Base-by-base conservation (phyloP, 2,113 vertebrate genomes). In the Scolopax mira region DNA sequence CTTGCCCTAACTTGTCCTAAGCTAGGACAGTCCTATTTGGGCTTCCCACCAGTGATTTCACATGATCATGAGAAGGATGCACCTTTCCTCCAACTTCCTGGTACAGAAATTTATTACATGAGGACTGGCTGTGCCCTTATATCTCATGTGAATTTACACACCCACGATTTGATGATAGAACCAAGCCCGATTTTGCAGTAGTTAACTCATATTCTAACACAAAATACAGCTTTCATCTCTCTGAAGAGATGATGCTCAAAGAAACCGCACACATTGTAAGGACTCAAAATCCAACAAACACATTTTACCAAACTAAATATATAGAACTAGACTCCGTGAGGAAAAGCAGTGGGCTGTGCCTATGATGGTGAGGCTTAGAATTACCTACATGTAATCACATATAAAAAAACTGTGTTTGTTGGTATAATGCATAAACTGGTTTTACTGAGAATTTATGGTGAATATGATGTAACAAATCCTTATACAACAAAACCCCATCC, bases 101-200 rank as follows among this genome's bases (percentile, higher is more conserved):
- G 7, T 16, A 60, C 16, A 18, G 8, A 17, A 52, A 58, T 83
- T 82, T 65, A 41, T 44, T 80, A 41, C 9, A 39, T 60, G 28
- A 49, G 11, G 31, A 70, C 58, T 49, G 5, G 1, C 30, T 89
- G 33, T 0, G 0, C 51, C 18, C 3, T 37, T 78, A 35, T 7
- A 65, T 11, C 3, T 86, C 15, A 30, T 30, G 10, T 66, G 46
- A 69, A 67, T 88, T 88, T 88, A 66, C 13, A 69, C 18, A 58
- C 4, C 17, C 23, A 74, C 8, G 10, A 66, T 84, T 0, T 60
- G 35, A 44, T 85, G 23, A 5, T 57, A 73, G n/a, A 77, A 77
- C 7, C 42, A 71, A 89, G 66, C 18, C 23, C 27, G 46, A 71
- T 74, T 87, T 84, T 7, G 0, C 17, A 52, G 25, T 28, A 70